Percentiles rank a stretch among this genome's conserved stretches.
Evolutionary conservation across 2,888 invertebrate species (phyloP).

Genomic region (Orthosia incerta): DNA sequence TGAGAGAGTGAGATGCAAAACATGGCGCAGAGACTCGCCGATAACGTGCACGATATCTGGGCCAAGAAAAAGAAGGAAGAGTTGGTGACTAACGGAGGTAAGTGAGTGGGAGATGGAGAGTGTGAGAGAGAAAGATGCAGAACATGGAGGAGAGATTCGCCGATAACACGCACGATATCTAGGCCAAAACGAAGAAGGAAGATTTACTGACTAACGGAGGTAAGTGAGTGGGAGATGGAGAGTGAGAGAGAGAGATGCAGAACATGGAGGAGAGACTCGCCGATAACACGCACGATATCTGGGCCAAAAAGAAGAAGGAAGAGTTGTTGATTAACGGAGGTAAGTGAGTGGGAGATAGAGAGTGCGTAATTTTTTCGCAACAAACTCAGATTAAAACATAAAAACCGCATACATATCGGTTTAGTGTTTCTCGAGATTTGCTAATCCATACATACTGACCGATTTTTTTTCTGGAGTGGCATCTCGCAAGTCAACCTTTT

Average conservation of each 20-base stretch:
- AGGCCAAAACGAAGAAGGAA: constrained; percentile 94
- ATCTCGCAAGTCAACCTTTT: no score
- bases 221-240: constrained; percentile 58
- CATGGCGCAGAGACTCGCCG: no score
- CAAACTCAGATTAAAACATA: no score
- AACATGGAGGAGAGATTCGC: no score
- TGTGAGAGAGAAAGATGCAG: background rate
- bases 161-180: no score
- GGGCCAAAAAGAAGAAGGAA: constrained; percentile 99
- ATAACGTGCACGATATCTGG: no score
- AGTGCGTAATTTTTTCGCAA: no score
- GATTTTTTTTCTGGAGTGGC: no score
- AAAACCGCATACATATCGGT: no score
- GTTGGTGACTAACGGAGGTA: constrained; percentile 94
- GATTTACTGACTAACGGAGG: constrained; percentile 96
- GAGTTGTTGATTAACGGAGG: constrained; percentile 96
- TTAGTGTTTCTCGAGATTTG: no score
- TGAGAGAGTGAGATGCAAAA: no score
- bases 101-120: constrained; percentile 17
- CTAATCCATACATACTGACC: no score
- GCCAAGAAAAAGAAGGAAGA: constrained; percentile 96
- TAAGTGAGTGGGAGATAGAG: constrained; percentile 57
- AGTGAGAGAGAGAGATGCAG: background rate
- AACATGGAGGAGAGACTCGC: constrained; percentile 96
- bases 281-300: constrained; percentile 99